Percentiles rank a stretch among this genome's conserved stretches.
These are phyloP conservation scores for Phrixothrix hirtus DNA, from an alignment of 2,888 invertebrate genomes.

Conservation along the genomic window DNA sequence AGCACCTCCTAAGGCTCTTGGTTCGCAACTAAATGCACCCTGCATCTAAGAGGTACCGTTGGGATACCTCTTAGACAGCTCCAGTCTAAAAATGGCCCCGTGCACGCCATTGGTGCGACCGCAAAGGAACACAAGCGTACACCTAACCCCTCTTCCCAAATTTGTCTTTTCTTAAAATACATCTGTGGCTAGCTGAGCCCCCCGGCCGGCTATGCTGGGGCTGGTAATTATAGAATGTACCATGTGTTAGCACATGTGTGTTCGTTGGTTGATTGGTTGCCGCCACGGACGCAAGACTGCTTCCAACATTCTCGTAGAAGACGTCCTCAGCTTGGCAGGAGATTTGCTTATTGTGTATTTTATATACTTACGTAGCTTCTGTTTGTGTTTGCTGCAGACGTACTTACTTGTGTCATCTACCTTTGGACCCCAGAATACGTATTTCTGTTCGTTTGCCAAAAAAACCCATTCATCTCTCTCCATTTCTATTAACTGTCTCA, in stretches of 20 bases:
- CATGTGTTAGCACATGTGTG: constrained; percentile 38
- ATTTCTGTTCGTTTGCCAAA: constrained; percentile 1
- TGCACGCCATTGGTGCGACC: constrained; percentile 52
- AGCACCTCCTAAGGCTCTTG: constrained; percentile 58
- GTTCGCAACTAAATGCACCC: constrained; percentile 43
- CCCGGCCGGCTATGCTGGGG: constrained; percentile 42
- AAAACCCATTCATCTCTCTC: background rate
- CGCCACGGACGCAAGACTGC: constrained; percentile 11
- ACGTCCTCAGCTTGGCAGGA: constrained; percentile 19
- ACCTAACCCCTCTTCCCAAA: constrained; percentile 66
- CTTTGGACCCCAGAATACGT: constrained; percentile 4
- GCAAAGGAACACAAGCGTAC: constrained; percentile 41
- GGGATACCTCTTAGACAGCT: constrained; percentile 49
- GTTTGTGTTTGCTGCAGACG: constrained; percentile 28
- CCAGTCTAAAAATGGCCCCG: constrained; percentile 57
- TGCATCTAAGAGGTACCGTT: constrained; percentile 45
- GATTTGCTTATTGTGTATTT: constrained; percentile 17
- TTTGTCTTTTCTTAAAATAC: constrained; percentile 83
- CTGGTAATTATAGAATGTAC: constrained; percentile 36
- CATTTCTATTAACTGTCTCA: background rate
- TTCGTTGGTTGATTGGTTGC: constrained; percentile 8
- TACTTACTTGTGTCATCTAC: constrained; percentile 20
- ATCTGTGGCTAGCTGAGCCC: constrained; percentile 56
- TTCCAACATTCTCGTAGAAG: constrained; percentile 6
- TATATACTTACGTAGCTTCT: constrained; percentile 27